Percentiles rank a stretch among this genome's conserved stretches.
Conservation (phyloP, 2,888 invertebrate genomes). For the Acleris emargana region DNA sequence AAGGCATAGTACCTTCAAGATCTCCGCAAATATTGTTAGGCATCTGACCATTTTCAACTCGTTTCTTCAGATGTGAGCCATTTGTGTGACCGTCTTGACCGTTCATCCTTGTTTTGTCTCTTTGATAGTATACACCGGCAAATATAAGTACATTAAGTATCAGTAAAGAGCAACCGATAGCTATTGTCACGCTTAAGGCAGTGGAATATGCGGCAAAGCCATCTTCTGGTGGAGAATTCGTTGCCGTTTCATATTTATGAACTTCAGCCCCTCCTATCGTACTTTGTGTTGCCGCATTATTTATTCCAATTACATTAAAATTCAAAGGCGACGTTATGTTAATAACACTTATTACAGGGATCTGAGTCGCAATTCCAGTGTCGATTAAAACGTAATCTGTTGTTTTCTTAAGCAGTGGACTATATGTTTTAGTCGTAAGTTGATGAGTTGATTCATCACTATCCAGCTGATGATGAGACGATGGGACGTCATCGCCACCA, state of each 20-base stretch:
- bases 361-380: conserved; percentile 69
- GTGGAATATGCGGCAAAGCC: conserved; percentile 96
- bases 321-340: conserved; percentile 76
- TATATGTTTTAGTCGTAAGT: conserved; percentile 83
- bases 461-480: conserved; percentile 92
- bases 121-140: conserved; percentile 96
- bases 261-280: conserved; percentile 58
- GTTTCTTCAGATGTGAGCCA: conserved; percentile 85
- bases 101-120: conserved; percentile 91
- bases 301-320: conserved; percentile 70
- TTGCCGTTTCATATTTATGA: conserved; percentile 72
- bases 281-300: conserved; percentile 63
- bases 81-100: conserved; percentile 82
- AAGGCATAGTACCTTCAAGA: conserved; percentile 84
- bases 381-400: conserved; percentile 77
- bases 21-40: conserved; percentile 95
- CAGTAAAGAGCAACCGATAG: conserved; percentile 95
- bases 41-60: conserved; percentile 94
- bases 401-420: conserved; percentile 81
- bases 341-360: conserved; percentile 65
- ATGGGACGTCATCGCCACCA: conserved; percentile 93
- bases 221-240: conserved; percentile 88
- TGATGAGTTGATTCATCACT: conserved; percentile 86
- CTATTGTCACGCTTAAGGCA: conserved; percentile 95
- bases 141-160: conserved; percentile 97